Evolutionary conservation across 2,113 vertebrate species (phyloP).

Genomic region (Malaclemys terrapin): DNA sequence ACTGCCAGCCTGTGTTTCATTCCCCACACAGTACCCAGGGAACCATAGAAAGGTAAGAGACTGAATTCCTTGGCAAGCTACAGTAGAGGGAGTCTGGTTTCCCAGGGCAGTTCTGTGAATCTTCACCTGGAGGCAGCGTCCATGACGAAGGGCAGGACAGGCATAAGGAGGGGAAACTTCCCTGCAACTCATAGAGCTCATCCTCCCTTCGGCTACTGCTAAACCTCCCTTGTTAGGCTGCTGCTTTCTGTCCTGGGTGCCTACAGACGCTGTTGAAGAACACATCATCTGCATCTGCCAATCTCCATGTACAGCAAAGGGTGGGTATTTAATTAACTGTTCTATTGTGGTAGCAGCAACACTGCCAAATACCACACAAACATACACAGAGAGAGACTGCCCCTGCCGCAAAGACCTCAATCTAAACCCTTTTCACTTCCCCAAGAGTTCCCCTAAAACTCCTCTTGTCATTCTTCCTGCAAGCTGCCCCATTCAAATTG

Average conservation of each 20-base stretch:
- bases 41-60: not conserved
- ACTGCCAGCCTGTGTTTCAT: not conserved
- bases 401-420: not conserved
- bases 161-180: not conserved
- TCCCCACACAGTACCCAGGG: not conserved
- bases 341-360: not conserved
- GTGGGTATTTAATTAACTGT: not conserved
- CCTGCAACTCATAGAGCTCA: not conserved
- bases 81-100: not conserved
- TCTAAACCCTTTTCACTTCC: not conserved
- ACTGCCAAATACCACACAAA: not conserved
- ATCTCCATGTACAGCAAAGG: not conserved
- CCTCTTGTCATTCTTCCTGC: not conserved
- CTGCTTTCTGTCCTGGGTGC: not conserved
- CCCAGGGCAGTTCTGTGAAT: not conserved
- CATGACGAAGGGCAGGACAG: not conserved
- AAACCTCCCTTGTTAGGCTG: not conserved
- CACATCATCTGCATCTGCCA: accelerated
- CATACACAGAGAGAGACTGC: not conserved
- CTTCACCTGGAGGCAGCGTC: not conserved
- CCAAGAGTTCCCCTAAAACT: accelerated
- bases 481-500: not conserved
- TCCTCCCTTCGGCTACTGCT: not conserved
- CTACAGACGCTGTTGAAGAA: accelerated
- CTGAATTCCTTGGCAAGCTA: not conserved